Evolutionary conservation across 2,888 invertebrate genomes (phyloP), one percentile per base, ranked within the genome.

Genomic region (Diarsia mendica): DNA sequence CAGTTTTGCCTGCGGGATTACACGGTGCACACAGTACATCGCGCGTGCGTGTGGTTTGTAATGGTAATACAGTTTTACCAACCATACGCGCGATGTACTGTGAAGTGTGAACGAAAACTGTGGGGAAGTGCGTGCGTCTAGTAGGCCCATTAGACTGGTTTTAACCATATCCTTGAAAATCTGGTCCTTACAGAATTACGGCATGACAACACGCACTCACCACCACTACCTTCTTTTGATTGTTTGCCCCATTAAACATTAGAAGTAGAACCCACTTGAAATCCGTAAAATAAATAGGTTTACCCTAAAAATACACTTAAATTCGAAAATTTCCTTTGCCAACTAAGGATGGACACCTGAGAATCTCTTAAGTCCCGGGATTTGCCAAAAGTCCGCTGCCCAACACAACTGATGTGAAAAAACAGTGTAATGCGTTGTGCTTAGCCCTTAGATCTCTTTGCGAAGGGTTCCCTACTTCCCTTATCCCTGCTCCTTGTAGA

Each of bases 381-480:
- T 83, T 81, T 78, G 20, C 49, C 9, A 49, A 69, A 67, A 70
- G 60, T 75, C 60, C 48, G 75, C 46, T 76, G 49, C 55, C 67
- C 66, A 71, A 77, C 79, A 72, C 77, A 71, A 77, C 67, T 77
- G 75, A 76, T 65, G 73, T 64, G 71, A 73, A 83, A 83, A 82
- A 84, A 79, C 79, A 75, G 63, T 68, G 82, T 87, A 77, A 86
- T 86, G 84, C 87, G 84, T 84, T 86, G 80, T 86, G 81, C 73
- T 85, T 80, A 84, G 83, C 78, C 87, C 82, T 82, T 73, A 82
- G 84, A 82, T 84, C 82, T 86, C 76, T 80, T 75, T 60, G 72
- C 68, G 67, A 77, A 84, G 84, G 86, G 80, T 72, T 44, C 49
- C 53, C 65, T 39, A 33, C 66, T 70, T 64, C 58, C 49, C 83